Evolutionary conservation across 2,113 vertebrate genomes (phyloP), one percentile per base, ranked within the genome.

Genomic region (Tylochromis polylepis): DNA sequence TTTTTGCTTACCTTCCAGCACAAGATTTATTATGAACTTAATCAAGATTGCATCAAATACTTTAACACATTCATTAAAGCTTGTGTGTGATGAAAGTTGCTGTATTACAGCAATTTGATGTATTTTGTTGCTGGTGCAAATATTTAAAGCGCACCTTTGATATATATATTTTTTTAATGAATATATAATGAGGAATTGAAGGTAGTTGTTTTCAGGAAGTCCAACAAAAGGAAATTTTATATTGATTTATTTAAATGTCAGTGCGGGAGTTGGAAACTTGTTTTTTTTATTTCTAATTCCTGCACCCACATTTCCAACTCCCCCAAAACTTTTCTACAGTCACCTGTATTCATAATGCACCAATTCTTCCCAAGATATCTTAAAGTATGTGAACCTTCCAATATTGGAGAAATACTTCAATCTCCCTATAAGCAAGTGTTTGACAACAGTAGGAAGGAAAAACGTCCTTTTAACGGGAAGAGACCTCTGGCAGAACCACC

Each of bases 1-100:
- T 27, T 38, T 60, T 34, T 60, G 29, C 16, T 60, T 60, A 34
- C 29, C 59, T 43, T 70, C 12, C 36, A 70, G 65, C n/a, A 24
- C 0, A 70, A 43, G n/a, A 38, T 41, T 41, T 70, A 27, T 46
- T 46, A 49, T 49, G 4, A 75, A 75, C 24, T 29, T 46, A 18
- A 46, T 46, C 4, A 14, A 46, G 12, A 46, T 15, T 46, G 43
- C 43, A 15, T 46, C 12, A 46, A n/a, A n/a, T n/a, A n/a, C n/a
- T n/a, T 62, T 36, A 36, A 62, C 59, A 62, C 59, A 36, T 36
- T 36, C 59, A 62, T 16, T 18, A 62, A 62, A 36, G 16, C 5
- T 20, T 20, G 29, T n/a, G 31, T 62, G 29, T 31, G 16, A 5
- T 0, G 0, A 11, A 4, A 34, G 18, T n/a, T 62, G 1, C 15